A percentile compares a stretch with the other conserved stretches of the same genome.
Evolutionary conservation across 2,888 invertebrate species (phyloP).

Genomic region (Drosophila dives): DNA sequence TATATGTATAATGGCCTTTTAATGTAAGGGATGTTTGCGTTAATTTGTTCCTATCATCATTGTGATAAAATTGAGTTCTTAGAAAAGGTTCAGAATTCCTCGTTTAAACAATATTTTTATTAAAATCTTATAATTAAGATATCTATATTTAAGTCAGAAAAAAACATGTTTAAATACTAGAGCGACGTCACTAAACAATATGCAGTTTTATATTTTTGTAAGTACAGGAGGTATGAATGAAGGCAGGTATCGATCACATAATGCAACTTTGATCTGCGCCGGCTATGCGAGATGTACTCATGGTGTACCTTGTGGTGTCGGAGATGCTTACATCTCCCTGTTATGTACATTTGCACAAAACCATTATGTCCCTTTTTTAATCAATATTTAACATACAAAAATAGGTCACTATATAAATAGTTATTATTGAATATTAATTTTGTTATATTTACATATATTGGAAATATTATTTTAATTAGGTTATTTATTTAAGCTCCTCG

Average conservation of each 20-base stretch:
- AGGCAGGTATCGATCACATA: too few species aligned
- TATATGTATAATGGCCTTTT: not conserved
- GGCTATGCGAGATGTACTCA: too few species aligned
- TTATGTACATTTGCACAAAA: too few species aligned
- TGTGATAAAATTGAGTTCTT: too few species aligned
- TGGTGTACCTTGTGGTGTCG: too few species aligned
- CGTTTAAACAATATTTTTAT: not conserved
- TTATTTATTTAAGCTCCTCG: constrained; percentile 50
- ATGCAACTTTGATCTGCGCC: too few species aligned
- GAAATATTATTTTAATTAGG: not conserved
- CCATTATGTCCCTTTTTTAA: too few species aligned
- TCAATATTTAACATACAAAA: too few species aligned
- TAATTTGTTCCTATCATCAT: not conserved
- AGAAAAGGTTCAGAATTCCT: not conserved
- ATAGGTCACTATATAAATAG: not conserved
- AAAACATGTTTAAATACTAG: not conserved
- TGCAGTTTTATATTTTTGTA: not conserved
- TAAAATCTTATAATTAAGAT: not conserved
- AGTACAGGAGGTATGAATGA: too few species aligned
- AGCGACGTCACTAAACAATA: not conserved
- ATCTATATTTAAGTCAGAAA: not conserved
- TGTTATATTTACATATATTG: not conserved
- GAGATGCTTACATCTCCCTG: too few species aligned
- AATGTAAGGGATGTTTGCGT: not conserved
- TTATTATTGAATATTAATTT: not conserved